Evolutionary conservation across 2,888 invertebrate species (phyloP).

Genomic region (Drosophila hamatofila): DNA sequence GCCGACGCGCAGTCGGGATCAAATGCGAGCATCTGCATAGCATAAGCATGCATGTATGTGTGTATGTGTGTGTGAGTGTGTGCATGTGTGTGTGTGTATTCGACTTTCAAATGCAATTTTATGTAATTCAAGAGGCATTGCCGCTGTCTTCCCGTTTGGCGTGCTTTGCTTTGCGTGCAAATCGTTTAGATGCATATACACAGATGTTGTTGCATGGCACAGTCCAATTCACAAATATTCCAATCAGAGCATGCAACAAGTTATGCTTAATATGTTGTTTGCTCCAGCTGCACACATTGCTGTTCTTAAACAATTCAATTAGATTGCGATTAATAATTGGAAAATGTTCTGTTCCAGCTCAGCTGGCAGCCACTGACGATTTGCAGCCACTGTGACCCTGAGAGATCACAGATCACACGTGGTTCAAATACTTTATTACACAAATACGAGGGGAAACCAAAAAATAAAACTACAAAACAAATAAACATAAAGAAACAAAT

Average conservation of each 20-base stretch:
- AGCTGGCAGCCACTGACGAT: conserved; percentile 53
- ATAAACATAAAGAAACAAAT: conserved; percentile 19
- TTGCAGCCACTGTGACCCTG: conserved; percentile 40
- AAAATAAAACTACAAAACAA: conserved; percentile 13
- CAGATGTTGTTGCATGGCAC: conserved; percentile 71
- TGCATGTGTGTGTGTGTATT: conserved; percentile 27
- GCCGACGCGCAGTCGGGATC: conserved; percentile 18
- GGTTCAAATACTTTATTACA: conserved; percentile 47
- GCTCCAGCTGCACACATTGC: conserved; percentile 31
- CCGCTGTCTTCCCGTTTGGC: conserved; percentile 29
- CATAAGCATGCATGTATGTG: neutral
- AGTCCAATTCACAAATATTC: conserved; percentile 71
- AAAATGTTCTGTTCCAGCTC: conserved; percentile 65
- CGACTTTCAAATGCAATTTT: conserved; percentile 77
- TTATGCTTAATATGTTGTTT: conserved; percentile 66
- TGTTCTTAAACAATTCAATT: conserved; percentile 72
- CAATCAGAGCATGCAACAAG: conserved; percentile 72
- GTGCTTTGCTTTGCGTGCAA: conserved; percentile 63
- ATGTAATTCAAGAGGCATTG: conserved; percentile 76
- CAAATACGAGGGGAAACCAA: conserved; percentile 14
- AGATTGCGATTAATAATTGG: conserved; percentile 72
- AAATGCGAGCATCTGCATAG: conserved; percentile 34
- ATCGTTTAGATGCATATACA: conserved; percentile 49
- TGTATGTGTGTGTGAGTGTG: neutral
- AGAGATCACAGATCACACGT: conserved; percentile 3